Conservation (phyloP, 2,113 vertebrate genomes). For the Gymnorhina tibicen region DNA sequence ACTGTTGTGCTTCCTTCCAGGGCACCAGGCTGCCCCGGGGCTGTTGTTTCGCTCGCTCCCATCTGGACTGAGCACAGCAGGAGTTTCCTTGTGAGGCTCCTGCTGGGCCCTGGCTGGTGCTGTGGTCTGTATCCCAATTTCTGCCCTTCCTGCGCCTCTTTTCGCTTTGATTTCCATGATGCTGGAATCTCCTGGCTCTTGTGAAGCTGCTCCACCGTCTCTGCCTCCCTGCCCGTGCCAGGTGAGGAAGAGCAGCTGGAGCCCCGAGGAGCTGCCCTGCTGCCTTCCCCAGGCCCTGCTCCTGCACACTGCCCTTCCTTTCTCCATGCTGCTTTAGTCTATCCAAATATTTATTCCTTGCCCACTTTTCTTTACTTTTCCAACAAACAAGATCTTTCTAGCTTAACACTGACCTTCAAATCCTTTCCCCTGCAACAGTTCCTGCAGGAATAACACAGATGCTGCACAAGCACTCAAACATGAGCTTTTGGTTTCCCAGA, state of each 20-base stretch:
- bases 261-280: neutral
- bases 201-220: neutral
- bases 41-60: neutral
- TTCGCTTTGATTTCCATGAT: neutral
- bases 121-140: accelerated
- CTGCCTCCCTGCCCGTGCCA: accelerated
- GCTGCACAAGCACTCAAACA: neutral
- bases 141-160: neutral
- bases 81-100: neutral
- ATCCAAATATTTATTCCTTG: accelerated
- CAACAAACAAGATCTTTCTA: neutral
- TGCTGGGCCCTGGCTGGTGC: neutral
- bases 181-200: neutral
- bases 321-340: neutral
- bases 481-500: neutral
- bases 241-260: neutral
- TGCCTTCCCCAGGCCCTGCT: neutral
- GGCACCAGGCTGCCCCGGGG: neutral
- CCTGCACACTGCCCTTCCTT: accelerated
- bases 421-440: neutral
- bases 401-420: neutral
- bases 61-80: accelerated
- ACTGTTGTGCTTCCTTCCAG: accelerated
- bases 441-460: neutral
- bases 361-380: neutral